These are phyloP conservation scores for Erebia palarica DNA, from an alignment of 2,888 invertebrate species.

Conservation along the genomic window DNA sequence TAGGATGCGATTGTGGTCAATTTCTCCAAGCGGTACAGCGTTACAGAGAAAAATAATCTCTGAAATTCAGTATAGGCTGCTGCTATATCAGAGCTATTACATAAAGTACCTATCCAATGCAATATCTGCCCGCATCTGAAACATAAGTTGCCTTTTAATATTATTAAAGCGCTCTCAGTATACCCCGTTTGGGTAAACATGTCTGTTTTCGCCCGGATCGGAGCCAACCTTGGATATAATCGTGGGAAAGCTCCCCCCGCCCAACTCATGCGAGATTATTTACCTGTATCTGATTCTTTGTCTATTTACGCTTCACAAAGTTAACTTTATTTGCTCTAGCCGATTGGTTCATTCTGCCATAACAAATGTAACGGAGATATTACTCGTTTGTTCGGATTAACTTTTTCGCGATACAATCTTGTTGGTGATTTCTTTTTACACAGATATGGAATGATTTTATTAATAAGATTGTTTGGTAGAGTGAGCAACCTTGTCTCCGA, in stretches of 20 bases:
- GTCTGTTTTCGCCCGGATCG: conserved; percentile 51
- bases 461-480: not conserved
- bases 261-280: conserved; percentile 69
- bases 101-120: conserved; percentile 9
- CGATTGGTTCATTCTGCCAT: conserved; percentile 74
- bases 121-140: conserved; percentile 20
- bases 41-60: not conserved
- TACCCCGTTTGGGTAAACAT: conserved; percentile 49
- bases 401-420: conserved; percentile 58
- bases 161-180: conserved; percentile 38
- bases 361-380: conserved; percentile 74
- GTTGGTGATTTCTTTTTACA: conserved; percentile 46
- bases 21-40: not conserved
- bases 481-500: not conserved
- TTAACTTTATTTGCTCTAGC: conserved; percentile 72
- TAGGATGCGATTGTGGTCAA: too few species aligned
- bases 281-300: conserved; percentile 79
- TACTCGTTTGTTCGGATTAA: conserved; percentile 67
- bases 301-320: conserved; percentile 77
- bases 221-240: conserved; percentile 59
- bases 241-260: conserved; percentile 62
- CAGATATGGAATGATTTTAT: conserved; percentile 29
- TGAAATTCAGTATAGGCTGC: not conserved
- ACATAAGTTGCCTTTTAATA: conserved; percentile 37
- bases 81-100: not conserved